Evolutionary conservation across 2,113 vertebrate species (phyloP).

Genomic region (Sitta europaea): DNA sequence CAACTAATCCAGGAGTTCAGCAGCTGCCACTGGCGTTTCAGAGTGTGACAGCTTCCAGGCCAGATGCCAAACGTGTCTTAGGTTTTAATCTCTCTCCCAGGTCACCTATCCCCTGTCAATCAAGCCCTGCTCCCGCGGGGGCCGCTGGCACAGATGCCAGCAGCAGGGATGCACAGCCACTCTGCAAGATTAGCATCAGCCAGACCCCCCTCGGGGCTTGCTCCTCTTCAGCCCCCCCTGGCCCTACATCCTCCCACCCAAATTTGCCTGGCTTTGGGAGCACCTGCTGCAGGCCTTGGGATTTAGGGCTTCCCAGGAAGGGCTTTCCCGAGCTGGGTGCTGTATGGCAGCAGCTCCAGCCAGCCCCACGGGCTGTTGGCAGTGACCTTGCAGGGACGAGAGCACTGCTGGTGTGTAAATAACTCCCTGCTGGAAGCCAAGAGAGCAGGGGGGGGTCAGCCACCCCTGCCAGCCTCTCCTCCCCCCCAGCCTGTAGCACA

Average conservation of each 20-base stretch:
- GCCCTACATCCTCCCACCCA: neutral
- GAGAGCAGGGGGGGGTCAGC: neutral
- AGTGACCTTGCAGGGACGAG: slow-evolving; percentile 9
- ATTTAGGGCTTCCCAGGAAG: neutral
- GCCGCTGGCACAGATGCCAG: neutral
- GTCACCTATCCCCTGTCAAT: slow-evolving; percentile 57
- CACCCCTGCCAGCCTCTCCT: neutral
- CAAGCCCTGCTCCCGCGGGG: neutral
- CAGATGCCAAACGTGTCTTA: slow-evolving; percentile 42
- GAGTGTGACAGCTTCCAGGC: slow-evolving; percentile 19
- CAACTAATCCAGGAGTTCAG: slow-evolving; percentile 44
- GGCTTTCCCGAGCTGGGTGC: neutral
- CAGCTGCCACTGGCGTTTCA: slow-evolving; percentile 44
- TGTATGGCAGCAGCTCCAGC: neutral
- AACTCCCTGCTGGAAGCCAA: neutral
- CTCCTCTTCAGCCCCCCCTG: neutral
- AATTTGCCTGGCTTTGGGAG: neutral
- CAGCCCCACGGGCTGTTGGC: neutral
- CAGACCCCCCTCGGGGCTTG: neutral
- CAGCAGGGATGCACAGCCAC: neutral
- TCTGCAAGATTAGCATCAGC: neutral
- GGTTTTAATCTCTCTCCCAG: slow-evolving; percentile 51
- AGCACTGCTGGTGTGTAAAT: neutral
- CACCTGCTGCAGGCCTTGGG: neutral
- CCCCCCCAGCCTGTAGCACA: neutral